Conservation (phyloP, 1,140 invertebrate genomes). For the Pemphigus obesinymphae region DNA sequence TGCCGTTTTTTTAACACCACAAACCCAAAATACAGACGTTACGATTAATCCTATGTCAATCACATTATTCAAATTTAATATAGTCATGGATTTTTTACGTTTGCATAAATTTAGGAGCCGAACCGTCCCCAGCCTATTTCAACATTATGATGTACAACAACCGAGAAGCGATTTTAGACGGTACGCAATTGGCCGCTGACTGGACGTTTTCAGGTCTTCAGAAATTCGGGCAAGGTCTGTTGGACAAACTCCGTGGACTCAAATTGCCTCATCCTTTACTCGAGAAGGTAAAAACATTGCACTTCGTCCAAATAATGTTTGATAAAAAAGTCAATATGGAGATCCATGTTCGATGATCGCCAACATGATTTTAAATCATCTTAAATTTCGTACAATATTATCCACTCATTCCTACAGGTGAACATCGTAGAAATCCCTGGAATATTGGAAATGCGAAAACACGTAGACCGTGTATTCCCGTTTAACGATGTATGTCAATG, state of each 20-base stretch:
- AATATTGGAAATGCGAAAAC: slow-evolving; percentile 87
- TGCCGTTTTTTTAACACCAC: no score
- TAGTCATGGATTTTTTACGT: no score
- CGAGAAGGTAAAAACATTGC: slow-evolving; percentile 69
- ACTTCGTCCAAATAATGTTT: no score
- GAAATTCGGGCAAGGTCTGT: slow-evolving; percentile 88
- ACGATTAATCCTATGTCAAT: no score
- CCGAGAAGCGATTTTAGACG: slow-evolving; percentile 76
- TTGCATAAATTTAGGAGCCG: slow-evolving; percentile 63
- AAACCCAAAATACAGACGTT: no score
- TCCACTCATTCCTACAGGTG: slow-evolving; percentile 59
- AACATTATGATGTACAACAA: slow-evolving; percentile 87
- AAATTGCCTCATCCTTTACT: slow-evolving; percentile 77
- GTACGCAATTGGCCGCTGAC: slow-evolving; percentile 86
- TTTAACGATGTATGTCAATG: slow-evolving; percentile 95
- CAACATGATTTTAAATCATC: not conserved
- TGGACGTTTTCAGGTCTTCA: slow-evolving; percentile 89
- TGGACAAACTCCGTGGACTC: slow-evolving; percentile 79
- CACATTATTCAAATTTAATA: no score
- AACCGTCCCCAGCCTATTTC: slow-evolving; percentile 89
- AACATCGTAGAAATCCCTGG: slow-evolving; percentile 95
- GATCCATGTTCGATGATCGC: not conserved
- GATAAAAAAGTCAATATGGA: not conserved
- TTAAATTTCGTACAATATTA: not conserved
- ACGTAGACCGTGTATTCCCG: slow-evolving; percentile 85